These are phyloP conservation scores for Omphaloscelis lunosa DNA, from an alignment of 2,888 invertebrate genomes.

Conservation along the genomic window DNA sequence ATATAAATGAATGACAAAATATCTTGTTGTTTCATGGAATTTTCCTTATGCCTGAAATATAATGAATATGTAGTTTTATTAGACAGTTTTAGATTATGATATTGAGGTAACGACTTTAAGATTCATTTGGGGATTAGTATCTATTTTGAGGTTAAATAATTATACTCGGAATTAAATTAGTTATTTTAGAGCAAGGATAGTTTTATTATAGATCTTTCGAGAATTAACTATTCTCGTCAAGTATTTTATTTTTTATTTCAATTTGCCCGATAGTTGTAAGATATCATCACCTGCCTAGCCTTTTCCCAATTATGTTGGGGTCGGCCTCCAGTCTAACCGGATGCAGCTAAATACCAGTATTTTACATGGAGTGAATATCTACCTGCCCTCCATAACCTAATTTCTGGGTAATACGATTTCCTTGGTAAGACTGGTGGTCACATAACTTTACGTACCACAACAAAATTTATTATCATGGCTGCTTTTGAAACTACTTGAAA, in stretches of 20 bases:
- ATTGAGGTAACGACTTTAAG: no score
- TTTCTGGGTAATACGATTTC: not conserved
- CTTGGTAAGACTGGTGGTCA: not conserved
- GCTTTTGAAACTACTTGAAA: not conserved
- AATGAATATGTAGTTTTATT: no score
- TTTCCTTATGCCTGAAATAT: no score
- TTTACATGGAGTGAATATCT: not conserved
- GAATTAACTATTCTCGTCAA: not conserved
- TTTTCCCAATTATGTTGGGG: not conserved
- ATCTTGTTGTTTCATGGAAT: no score
- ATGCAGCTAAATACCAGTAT: not conserved
- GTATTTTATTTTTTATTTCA: not conserved
- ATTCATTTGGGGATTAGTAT: no score
- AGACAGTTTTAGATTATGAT: no score
- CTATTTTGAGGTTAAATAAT: no score
- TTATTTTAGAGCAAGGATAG: no score
- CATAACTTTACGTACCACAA: not conserved
- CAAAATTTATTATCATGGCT: not conserved
- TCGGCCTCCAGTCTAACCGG: not conserved
- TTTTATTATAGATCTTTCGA: no score
- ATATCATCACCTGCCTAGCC: not conserved
- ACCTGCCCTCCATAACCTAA: not conserved
- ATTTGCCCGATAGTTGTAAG: not conserved
- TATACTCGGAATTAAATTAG: no score
- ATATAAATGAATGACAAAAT: no score